These are phyloP conservation scores for Thamnophis elegans DNA, from an alignment of 2,797 vertebrate genomes.

Conservation along the genomic window DNA sequence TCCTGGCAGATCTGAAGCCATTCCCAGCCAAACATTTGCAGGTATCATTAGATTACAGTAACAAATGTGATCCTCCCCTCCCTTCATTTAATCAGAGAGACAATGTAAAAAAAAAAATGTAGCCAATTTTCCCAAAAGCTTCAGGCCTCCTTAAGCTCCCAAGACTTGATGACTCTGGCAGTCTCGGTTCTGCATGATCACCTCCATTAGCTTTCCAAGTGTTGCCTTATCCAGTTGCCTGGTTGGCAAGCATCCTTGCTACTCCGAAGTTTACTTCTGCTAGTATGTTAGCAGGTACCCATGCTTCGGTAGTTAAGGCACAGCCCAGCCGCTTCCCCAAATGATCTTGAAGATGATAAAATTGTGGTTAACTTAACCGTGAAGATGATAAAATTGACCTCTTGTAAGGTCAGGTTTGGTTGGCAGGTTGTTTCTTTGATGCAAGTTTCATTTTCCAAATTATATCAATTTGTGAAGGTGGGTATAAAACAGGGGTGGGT, in stretches of 20 bases:
- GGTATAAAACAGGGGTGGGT: too few relatives aligned
- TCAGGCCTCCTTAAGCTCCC: neutral
- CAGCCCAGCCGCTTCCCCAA: neutral
- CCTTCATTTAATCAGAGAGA: neutral
- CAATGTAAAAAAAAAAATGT: slow-evolving; percentile 2
- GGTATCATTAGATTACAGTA: neutral
- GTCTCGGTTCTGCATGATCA: neutral
- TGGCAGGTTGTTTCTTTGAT: neutral
- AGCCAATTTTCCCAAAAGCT: neutral
- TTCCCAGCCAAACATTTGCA: neutral
- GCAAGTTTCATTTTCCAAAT: neutral
- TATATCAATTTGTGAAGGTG: neutral
- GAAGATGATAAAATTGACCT: neutral
- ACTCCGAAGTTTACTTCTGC: neutral
- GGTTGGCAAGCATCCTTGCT: neutral
- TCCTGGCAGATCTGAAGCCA: neutral
- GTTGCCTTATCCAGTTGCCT: neutral
- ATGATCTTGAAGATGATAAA: neutral
- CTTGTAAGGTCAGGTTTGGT: neutral
- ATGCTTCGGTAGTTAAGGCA: neutral
- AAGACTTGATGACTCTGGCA: neutral
- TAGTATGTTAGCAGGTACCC: neutral
- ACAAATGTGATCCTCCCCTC: neutral
- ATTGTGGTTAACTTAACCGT: neutral
- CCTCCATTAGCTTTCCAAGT: neutral